phyloP scores from a whole-genome alignment of 2,888 invertebrate genomes.

The Stomorhina lunata region DNA sequence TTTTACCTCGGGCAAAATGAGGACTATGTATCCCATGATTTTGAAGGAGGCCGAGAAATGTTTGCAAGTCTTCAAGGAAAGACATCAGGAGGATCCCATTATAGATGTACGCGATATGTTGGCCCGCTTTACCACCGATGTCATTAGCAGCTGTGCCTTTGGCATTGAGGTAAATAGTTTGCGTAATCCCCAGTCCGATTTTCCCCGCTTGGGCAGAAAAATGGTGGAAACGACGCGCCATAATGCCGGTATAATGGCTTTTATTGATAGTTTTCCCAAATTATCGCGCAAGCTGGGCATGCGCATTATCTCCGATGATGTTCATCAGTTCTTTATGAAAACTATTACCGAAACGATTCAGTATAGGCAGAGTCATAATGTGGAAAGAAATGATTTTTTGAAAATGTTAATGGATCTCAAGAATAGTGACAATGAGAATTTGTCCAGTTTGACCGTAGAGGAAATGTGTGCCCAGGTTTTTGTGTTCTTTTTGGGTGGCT shows the following conservation, averaged over 20 bases:
- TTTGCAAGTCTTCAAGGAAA: slow-evolving; percentile 38
- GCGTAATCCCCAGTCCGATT: slow-evolving; percentile 78
- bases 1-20: too few relatives aligned
- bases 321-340: slow-evolving; percentile 73
- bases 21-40: slow-evolving; percentile 78
- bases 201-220: slow-evolving; percentile 70
- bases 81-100: slow-evolving; percentile 2
- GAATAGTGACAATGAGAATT: slow-evolving; percentile 69
- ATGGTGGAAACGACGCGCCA: slow-evolving; percentile 63
- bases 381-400: slow-evolving; percentile 80
- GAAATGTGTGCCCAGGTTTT: slow-evolving; percentile 81
- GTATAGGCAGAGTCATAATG: slow-evolving; percentile 74
- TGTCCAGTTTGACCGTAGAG: slow-evolving; percentile 73
- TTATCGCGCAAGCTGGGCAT: too few relatives aligned
- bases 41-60: slow-evolving; percentile 65
- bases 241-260: slow-evolving; percentile 8
- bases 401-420: slow-evolving; percentile 80
- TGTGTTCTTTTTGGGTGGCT: slow-evolving; percentile 82
- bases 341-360: slow-evolving; percentile 77
- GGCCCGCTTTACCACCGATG: slow-evolving; percentile 74
- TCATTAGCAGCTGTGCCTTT: slow-evolving; percentile 79
- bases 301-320: too few relatives aligned
- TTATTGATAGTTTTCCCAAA: too few relatives aligned
- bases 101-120: slow-evolving; percentile 71
- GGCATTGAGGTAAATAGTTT: slow-evolving; percentile 79